Base-by-base conservation (phyloP, 2,888 invertebrate genomes). In the Caenorhabditis parvicauda region DNA sequence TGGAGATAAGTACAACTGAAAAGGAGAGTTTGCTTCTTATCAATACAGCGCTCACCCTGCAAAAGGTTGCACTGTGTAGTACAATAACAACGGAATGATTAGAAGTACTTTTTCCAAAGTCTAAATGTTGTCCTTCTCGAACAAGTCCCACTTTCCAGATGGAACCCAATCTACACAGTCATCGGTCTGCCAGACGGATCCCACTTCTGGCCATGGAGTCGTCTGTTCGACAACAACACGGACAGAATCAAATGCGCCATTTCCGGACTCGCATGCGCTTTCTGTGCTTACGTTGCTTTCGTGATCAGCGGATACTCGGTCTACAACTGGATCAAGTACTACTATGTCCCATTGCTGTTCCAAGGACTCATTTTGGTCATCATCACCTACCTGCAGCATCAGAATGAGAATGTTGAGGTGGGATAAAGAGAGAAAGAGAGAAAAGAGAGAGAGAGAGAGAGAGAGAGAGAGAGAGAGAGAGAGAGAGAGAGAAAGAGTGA, bases 151-250 rank as follows among this genome's bases (percentile, higher is more conserved):
- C 17, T 14, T 50, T 64, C 14, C 55, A 72, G 77, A 60, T 79
- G 79, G 79, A 73, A 72, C 49, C 77, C 78, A 14, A 67, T 79
- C 32, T 79, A 79, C 62, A 79, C 79, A 0, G 50, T 77, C 21
- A 59, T 72, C 48, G 79, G 79, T 21, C 64, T 79, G n/a, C 77
- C 79, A 25, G 79, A 79, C 46, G 79, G 79, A 37, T 73, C 73
- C 12, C 79, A 79, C 52, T 80, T 78, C 67, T 78, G 74, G 75
- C 79, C 79, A 39, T 68, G 61, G 60, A 74, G 73, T 4, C 51
- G 58, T 32, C 64, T 79, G 7, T 78, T 78, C 67, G 69, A 65
- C 48, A 77, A 64, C 54, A 77, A 62, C 48, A 64, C 53, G 22
- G 77, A 79, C 44, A 59, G 76, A 14, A 37, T 79, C 32, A 73